Evolutionary conservation across 2,888 invertebrate species (phyloP).

Genomic region (Drosophila kanekoi): DNA sequence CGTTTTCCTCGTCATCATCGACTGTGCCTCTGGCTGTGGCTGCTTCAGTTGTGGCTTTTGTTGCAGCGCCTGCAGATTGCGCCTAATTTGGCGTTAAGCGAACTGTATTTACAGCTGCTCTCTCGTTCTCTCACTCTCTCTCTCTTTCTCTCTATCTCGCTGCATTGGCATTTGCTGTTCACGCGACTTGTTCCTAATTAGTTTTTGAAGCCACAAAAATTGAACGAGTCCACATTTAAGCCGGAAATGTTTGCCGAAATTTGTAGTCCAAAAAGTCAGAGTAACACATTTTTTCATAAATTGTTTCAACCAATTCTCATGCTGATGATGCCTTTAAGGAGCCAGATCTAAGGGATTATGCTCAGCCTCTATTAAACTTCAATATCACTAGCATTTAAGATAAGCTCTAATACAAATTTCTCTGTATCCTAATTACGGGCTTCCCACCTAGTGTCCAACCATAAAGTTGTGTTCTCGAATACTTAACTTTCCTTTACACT

Average conservation of each 20-base stretch:
- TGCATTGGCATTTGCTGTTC: too few species aligned
- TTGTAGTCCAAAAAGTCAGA: neutral
- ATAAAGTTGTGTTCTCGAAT: too few species aligned
- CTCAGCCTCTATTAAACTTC: too few species aligned
- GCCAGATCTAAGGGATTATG: too few species aligned
- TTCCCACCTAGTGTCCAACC: too few species aligned
- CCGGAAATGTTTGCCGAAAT: too few species aligned
- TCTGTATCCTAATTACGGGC: too few species aligned
- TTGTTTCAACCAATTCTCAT: neutral
- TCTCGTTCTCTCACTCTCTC: neutral
- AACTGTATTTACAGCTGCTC: slow-evolving; percentile 53
- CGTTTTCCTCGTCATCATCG: slow-evolving; percentile 24
- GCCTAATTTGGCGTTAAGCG: slow-evolving; percentile 68
- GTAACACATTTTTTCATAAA: neutral
- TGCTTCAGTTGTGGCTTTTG: slow-evolving; percentile 37
- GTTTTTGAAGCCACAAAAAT: slow-evolving; percentile 41
- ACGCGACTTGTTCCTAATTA: slow-evolving; percentile 48
- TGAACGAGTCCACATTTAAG: neutral
- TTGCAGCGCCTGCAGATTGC: slow-evolving; percentile 26
- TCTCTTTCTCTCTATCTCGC: neutral
- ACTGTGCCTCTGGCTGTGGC: slow-evolving; percentile 23
- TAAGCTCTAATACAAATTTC: too few species aligned
- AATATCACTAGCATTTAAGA: too few species aligned
- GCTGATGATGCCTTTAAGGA: too few species aligned
- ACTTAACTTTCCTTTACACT: too few species aligned